phyloP scores from a whole-genome alignment of 35 echinoderm and acorn worm genomes.

The Amphiura filiformis region DNA sequence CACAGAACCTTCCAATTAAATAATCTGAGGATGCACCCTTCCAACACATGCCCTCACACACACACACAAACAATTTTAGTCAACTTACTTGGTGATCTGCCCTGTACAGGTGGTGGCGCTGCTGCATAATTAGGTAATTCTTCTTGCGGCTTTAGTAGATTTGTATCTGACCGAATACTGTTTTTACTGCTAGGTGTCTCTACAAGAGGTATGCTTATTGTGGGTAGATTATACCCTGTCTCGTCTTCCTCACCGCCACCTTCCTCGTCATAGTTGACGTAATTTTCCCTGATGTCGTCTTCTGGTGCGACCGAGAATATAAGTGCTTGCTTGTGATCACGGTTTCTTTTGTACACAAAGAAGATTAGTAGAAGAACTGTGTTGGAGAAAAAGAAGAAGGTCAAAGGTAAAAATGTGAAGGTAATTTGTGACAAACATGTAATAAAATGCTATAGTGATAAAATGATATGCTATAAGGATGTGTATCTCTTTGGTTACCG shows the following conservation, averaged over 20 bases:
- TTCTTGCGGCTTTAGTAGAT: background rate
- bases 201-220: slow-evolving; percentile 65
- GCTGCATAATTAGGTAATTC: background rate
- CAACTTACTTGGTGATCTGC: background rate
- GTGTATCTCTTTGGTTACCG: no score
- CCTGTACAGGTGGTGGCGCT: background rate
- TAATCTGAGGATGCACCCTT: no score
- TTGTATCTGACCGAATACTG: background rate
- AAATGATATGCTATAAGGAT: no score
- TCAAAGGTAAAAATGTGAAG: no score
- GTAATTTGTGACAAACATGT: no score
- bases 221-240: slow-evolving; percentile 75
- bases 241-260: slow-evolving; percentile 86
- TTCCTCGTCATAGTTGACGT: slow-evolving; percentile 96
- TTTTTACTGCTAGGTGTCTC: background rate
- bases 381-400: background rate
- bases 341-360: slow-evolving; percentile 63
- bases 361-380: slow-evolving; percentile 74
- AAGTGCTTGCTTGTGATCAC: slow-evolving; percentile 70
- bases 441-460: no score
- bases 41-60: no score
- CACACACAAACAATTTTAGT: no score
- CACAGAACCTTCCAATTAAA: no score
- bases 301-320: slow-evolving; percentile 77
- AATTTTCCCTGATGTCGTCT: slow-evolving; percentile 95